Evolutionary conservation across 2,113 vertebrate genomes (phyloP).

Genomic region (Neolamprologus modestus): DNA sequence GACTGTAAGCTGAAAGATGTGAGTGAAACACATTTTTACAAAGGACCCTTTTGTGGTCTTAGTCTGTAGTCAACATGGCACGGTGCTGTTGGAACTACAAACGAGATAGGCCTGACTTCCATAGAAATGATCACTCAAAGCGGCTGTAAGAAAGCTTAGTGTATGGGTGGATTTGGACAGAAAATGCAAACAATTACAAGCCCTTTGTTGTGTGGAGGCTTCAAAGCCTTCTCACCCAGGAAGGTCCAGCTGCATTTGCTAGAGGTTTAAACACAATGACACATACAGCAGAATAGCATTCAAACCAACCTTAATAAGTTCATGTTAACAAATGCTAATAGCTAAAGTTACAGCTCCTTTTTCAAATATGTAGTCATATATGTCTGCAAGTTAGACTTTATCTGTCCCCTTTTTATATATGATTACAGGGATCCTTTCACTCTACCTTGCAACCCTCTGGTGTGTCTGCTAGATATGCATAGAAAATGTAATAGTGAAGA

Average conservation of each 20-base stretch:
- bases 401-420: not conserved
- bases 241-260: not conserved
- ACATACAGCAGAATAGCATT: not conserved
- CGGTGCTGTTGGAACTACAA: not conserved
- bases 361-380: not conserved
- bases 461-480: not conserved
- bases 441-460: not conserved
- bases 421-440: not conserved
- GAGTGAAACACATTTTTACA: not conserved
- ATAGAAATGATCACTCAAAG: not conserved
- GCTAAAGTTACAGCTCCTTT: not conserved
- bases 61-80: not conserved
- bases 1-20: not conserved
- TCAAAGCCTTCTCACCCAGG: slow-evolving; percentile 4
- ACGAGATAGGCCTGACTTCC: not conserved
- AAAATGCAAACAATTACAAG: not conserved
- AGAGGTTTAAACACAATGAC: not conserved
- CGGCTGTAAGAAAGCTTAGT: not conserved
- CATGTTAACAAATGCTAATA: not conserved
- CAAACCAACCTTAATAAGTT: not conserved
- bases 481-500: not conserved
- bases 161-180: not conserved
- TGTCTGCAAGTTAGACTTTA: not conserved
- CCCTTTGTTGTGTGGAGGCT: not conserved
- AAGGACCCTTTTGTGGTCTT: not conserved